Evolutionary conservation across 2,888 invertebrate species (phyloP).

Genomic region (Diploptera punctata): DNA sequence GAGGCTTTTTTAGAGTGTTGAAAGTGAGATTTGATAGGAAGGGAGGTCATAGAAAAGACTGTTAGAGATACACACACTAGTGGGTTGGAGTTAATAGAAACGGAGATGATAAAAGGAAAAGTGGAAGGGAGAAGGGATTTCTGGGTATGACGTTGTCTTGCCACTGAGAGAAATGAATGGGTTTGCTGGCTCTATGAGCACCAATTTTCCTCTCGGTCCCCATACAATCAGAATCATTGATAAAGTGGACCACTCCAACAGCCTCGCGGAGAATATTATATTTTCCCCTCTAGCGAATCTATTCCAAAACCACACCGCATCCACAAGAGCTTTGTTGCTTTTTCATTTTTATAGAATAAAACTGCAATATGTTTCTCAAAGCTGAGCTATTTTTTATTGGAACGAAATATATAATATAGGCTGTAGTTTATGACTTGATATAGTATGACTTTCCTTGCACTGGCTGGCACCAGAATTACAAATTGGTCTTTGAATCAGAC

Average conservation of each 20-base stretch:
- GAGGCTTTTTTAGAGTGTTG: neutral
- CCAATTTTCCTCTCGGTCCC: slow-evolving; percentile 6
- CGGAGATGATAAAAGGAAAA: slow-evolving; percentile 22
- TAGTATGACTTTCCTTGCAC: neutral
- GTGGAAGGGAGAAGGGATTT: slow-evolving; percentile 23
- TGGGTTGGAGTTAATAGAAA: neutral
- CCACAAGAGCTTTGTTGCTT: slow-evolving; percentile 4
- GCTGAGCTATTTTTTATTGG: slow-evolving; percentile 2
- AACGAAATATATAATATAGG: slow-evolving; percentile 12
- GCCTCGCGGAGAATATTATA: slow-evolving; percentile 15
- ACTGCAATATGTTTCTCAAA: slow-evolving; percentile 22
- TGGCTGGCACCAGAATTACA: neutral
- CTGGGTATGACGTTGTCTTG: slow-evolving; percentile 24
- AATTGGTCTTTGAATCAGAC: neutral
- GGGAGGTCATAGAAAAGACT: slow-evolving; percentile 1
- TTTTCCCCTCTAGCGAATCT: slow-evolving; percentile 25
- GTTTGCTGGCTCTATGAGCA: slow-evolving; percentile 25
- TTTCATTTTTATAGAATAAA: slow-evolving; percentile 30
- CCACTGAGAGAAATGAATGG: neutral
- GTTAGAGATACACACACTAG: neutral
- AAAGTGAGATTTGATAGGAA: neutral
- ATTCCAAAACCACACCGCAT: slow-evolving; percentile 18
- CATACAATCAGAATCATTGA: slow-evolving; percentile 25
- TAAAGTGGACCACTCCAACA: slow-evolving; percentile 13
- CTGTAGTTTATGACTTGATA: slow-evolving; percentile 14